Conservation (phyloP, 1,140 invertebrate species). For the Neodiprion pinetum region DNA sequence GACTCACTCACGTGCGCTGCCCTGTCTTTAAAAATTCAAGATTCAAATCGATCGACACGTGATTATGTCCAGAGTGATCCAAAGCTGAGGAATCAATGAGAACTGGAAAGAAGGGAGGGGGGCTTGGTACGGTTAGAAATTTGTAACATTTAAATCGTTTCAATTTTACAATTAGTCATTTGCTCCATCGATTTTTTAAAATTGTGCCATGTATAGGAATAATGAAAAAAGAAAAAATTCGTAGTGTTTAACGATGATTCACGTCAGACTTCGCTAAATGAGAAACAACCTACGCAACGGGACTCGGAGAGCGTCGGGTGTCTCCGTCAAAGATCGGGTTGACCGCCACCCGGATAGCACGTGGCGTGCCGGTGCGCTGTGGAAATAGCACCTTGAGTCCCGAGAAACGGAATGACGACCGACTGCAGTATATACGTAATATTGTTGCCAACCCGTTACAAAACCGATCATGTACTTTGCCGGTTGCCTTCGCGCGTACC, state of each 20-base stretch:
- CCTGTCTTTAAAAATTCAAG: no score
- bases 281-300: background rate
- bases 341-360: slow-evolving; percentile 36
- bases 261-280: background rate
- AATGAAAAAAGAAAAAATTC: background rate
- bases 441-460: background rate
- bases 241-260: background rate
- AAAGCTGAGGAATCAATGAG: no score
- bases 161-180: background rate
- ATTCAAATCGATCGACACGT: no score
- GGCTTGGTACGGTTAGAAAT: background rate
- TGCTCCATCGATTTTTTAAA: no score
- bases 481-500: no score
- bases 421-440: no score
- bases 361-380: slow-evolving; percentile 35
- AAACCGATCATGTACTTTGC: no score
- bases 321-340: slow-evolving; percentile 22
- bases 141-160: background rate
- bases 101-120: background rate
- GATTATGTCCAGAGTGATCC: no score
- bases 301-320: slow-evolving; percentile 30
- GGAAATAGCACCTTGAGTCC: slow-evolving; percentile 2
- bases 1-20: no score
- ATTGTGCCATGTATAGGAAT: background rate
- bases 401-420: no score